Evolutionary conservation across 1,140 invertebrate genomes (phyloP), one percentile per base, ranked within the genome.

Genomic region (Drosophila sechellia): DNA sequence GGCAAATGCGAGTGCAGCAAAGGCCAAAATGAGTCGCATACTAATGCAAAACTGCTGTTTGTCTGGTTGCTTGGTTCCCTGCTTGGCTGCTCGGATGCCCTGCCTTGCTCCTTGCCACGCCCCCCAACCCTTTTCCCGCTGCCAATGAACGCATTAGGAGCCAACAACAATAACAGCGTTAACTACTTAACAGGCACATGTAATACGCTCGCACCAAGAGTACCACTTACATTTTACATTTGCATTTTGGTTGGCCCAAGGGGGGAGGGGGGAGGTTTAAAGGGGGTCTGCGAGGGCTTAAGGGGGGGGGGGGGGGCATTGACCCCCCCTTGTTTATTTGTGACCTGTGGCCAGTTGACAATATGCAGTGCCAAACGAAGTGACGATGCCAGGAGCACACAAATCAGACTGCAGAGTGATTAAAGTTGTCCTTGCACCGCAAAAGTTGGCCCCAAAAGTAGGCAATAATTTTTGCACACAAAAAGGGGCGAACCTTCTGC

Each of bases 41-140:
- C 66, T 78, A 78, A 78, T 78, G 76, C 59, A 71, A 45, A 78
- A 78, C 50, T 78, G 76, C 40, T 78, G 76, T 78, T 78, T 78
- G 73, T 78, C 74, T 77, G 74, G 57, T 77, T 72, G 35, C 57
- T 50, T 34, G 52, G 45, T 54, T 31, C 31, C 31, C 31, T 55
- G 54, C 58, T 64, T 15, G 27, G 27, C 13, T 46, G 34, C 46
- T 56, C 49, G 17, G 17, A 17, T 17, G 35, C 17, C 17, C 1
- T 17, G 17, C 39, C 50, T 55, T 27, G n/a, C 17, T 45, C 37
- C 37, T 13, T 39, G 13, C 37, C 13, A 13, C 37, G 11, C 11
- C 37, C 11, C 37, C 13, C 37, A 5, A 39, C 37, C 20, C 11
- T 8, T 17, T 40, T 8, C n/a, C 3, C 39, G 4, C 57, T 53